Conservation (phyloP, 1,140 invertebrate genomes). For the Temnothorax curvispinosus region DNA sequence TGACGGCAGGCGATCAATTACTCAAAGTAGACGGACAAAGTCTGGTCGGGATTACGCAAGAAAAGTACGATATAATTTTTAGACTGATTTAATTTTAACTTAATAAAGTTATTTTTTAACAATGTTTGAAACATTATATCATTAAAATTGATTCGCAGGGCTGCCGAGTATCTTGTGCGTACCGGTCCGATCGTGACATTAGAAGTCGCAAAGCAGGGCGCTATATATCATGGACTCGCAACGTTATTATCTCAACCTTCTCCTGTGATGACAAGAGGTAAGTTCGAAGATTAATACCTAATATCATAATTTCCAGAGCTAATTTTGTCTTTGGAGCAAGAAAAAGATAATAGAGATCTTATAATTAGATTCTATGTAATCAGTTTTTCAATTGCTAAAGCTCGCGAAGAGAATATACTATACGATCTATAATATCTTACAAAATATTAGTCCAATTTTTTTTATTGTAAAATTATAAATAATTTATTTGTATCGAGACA, state of each 20-base stretch:
- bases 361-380: neutral
- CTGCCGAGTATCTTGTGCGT: slow-evolving; percentile 97
- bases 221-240: slow-evolving; percentile 98
- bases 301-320: neutral
- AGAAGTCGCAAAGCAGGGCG: slow-evolving; percentile 98
- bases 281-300: slow-evolving; percentile 70
- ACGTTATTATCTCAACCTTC: slow-evolving; percentile 96
- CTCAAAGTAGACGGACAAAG: slow-evolving; percentile 98
- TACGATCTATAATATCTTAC: neutral
- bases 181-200: slow-evolving; percentile 97
- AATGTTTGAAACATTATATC: neutral
- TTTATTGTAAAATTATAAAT: neutral
- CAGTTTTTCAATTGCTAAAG: neutral
- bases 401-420: neutral
- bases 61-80: slow-evolving; percentile 87
- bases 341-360: slow-evolving; percentile 1
- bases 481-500: neutral
- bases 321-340: neutral
- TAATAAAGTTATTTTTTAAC: neutral
- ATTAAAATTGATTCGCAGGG: slow-evolving; percentile 86
- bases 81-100: neutral
- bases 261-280: slow-evolving; percentile 93
- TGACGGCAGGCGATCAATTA: slow-evolving; percentile 98
- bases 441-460: neutral
- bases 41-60: slow-evolving; percentile 98